Percentiles rank a stretch among this genome's conserved stretches.
These are phyloP conservation scores for Mythimna ferrago DNA, from an alignment of 2,888 invertebrate genomes.

Conservation along the genomic window DNA sequence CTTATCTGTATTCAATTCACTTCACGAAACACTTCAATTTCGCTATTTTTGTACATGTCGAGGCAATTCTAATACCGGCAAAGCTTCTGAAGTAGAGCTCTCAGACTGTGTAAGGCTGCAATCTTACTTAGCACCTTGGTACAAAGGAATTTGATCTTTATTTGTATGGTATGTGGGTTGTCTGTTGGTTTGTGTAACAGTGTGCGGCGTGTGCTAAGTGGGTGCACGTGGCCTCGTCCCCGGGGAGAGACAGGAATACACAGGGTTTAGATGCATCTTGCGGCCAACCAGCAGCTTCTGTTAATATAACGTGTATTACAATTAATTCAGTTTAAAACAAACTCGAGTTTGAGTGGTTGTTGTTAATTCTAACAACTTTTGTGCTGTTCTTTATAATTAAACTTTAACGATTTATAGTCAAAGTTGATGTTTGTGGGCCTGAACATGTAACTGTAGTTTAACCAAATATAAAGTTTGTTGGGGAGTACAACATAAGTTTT, in stretches of 20 bases:
- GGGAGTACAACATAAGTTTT: slow-evolving; percentile 43
- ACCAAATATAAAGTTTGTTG: slow-evolving; percentile 29
- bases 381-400: slow-evolving; percentile 48
- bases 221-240: slow-evolving; percentile 85
- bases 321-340: slow-evolving; percentile 83
- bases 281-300: slow-evolving; percentile 80
- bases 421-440: slow-evolving; percentile 35
- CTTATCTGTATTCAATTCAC: slow-evolving; percentile 79
- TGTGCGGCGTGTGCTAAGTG: slow-evolving; percentile 86
- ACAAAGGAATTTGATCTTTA: slow-evolving; percentile 82
- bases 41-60: slow-evolving; percentile 87
- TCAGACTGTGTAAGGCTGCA: slow-evolving; percentile 82
- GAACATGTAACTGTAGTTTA: slow-evolving; percentile 44
- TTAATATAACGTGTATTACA: slow-evolving; percentile 85
- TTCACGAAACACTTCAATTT: slow-evolving; percentile 83
- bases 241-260: slow-evolving; percentile 79
- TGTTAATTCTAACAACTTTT: slow-evolving; percentile 56
- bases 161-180: slow-evolving; percentile 68
- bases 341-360: slow-evolving; percentile 65
- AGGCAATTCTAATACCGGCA: slow-evolving; percentile 85
- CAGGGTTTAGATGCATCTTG: slow-evolving; percentile 86
- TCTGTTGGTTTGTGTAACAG: slow-evolving; percentile 75
- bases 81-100: slow-evolving; percentile 86
- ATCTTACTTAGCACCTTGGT: slow-evolving; percentile 73
- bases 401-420: slow-evolving; percentile 42